phyloP scores from a whole-genome alignment of 2,888 invertebrate species.

The Fragum fragum region DNA sequence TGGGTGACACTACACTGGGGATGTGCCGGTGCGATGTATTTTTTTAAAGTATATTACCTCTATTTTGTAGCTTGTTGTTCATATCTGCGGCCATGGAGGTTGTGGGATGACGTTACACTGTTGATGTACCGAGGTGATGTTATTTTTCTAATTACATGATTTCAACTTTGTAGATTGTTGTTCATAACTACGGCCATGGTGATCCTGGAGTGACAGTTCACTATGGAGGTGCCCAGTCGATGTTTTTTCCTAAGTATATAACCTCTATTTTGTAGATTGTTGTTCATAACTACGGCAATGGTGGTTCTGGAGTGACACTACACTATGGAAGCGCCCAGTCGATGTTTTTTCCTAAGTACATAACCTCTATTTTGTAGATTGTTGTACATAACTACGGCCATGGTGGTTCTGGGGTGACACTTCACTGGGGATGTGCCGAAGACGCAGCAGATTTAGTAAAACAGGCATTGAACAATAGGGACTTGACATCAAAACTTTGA shows the following conservation, averaged over 20 bases:
- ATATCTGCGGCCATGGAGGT: slow-evolving; percentile 67
- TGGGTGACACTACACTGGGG: slow-evolving; percentile 25
- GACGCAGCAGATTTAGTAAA: slow-evolving; percentile 43
- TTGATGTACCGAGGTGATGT: background rate
- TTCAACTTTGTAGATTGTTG: slow-evolving; percentile 53
- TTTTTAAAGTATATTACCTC: no score
- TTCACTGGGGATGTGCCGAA: slow-evolving; percentile 66
- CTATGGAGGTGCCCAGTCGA: background rate
- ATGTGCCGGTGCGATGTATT: background rate
- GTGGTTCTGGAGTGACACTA: slow-evolving; percentile 59
- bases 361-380: slow-evolving; percentile 30
- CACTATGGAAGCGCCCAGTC: slow-evolving; percentile 66
- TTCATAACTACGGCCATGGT: slow-evolving; percentile 68
- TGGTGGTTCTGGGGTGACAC: slow-evolving; percentile 59
- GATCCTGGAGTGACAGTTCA: no score
- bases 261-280: no score
- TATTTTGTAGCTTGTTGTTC: slow-evolving; percentile 57
- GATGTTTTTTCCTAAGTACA: no score
- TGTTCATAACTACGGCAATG: slow-evolving; percentile 65
- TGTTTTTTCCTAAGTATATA: background rate
- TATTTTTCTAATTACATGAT: background rate
- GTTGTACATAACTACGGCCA: slow-evolving; percentile 66
- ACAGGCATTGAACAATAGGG: slow-evolving; percentile 18
- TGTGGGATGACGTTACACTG: no score
- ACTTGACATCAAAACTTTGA: slow-evolving; percentile 4